A percentile compares a stretch with the other conserved stretches of the same genome.
Evolutionary conservation across 1,140 invertebrate genomes (phyloP).

Genomic region (Aplysia californica): DNA sequence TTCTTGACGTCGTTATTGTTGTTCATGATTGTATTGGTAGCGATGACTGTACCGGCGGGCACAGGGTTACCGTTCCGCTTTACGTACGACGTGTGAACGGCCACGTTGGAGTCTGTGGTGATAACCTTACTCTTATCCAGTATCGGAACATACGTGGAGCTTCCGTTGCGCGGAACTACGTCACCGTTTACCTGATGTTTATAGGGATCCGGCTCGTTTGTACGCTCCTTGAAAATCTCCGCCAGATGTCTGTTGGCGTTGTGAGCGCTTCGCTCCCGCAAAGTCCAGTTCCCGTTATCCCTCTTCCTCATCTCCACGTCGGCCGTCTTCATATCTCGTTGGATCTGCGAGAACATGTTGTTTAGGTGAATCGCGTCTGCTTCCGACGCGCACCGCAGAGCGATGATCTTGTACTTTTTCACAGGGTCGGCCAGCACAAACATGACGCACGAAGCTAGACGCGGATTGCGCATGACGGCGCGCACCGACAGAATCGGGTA

Average conservation of each 20-base stretch:
- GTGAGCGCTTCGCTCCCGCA: slow-evolving; percentile 34
- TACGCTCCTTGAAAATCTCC: slow-evolving; percentile 30
- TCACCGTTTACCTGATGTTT: not conserved
- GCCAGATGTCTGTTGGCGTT: slow-evolving; percentile 37
- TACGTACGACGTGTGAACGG: too few relatives aligned
- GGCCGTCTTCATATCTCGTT: not conserved
- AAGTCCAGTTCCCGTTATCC: slow-evolving; percentile 50
- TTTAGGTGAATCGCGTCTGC: slow-evolving; percentile 37
- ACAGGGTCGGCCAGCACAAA: slow-evolving; percentile 39
- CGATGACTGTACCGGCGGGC: not conserved
- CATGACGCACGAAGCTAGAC: slow-evolving; percentile 40
- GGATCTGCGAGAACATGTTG: slow-evolving; percentile 28
- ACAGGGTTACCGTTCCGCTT: too few relatives aligned
- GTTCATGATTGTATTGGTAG: too few relatives aligned
- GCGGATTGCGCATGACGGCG: slow-evolving; percentile 40
- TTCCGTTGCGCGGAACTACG: not conserved
- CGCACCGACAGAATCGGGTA: slow-evolving; percentile 34
- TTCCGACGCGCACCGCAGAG: slow-evolving; percentile 32
- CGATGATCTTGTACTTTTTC: slow-evolving; percentile 39
- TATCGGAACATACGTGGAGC: not conserved
- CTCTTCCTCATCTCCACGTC: slow-evolving; percentile 39
- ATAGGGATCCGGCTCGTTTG: too few relatives aligned
- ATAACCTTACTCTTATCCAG: not conserved
- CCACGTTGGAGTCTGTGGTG: too few relatives aligned
- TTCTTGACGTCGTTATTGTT: slow-evolving; percentile 14